Conservation (phyloP, 2,888 invertebrate species). For the Herminia tarsipennalis region DNA sequence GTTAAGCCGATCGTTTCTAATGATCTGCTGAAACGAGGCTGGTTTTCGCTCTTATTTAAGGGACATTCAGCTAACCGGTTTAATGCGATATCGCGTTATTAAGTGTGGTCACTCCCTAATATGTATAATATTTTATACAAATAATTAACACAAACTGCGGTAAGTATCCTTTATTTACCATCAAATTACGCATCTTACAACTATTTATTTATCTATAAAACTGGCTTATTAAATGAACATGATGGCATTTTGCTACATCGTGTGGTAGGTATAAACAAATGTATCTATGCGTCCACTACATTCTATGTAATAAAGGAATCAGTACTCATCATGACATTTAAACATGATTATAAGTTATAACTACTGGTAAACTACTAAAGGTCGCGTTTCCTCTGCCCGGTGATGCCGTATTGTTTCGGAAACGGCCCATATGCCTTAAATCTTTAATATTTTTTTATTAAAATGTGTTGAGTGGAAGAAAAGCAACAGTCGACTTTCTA, state of each 20-base stretch:
- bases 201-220: slow-evolving; percentile 72
- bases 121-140: slow-evolving; percentile 25
- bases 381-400: slow-evolving; percentile 41
- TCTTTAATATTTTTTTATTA: slow-evolving; percentile 7
- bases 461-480: slow-evolving; percentile 20
- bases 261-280: slow-evolving; percentile 42
- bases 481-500: slow-evolving; percentile 22
- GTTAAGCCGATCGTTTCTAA: too few relatives aligned
- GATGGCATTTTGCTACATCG: slow-evolving; percentile 58
- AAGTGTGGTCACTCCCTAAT: too few relatives aligned
- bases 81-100: too few relatives aligned
- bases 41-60: too few relatives aligned
- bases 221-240: slow-evolving; percentile 68
- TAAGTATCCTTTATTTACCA: slow-evolving; percentile 80
- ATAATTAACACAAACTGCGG: slow-evolving; percentile 54
- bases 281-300: slow-evolving; percentile 39
- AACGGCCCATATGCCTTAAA: slow-evolving; percentile 25
- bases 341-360: slow-evolving; percentile 40
- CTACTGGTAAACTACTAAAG: slow-evolving; percentile 26
- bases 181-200: slow-evolving; percentile 73
- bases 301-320: slow-evolving; percentile 54
- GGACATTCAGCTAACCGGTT: too few relatives aligned
- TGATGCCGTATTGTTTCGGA: slow-evolving; percentile 24
- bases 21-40: too few relatives aligned
- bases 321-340: slow-evolving; percentile 51